Evolutionary conservation across 2,113 vertebrate species (phyloP).

Genomic region (Lucifuga dentata): DNA sequence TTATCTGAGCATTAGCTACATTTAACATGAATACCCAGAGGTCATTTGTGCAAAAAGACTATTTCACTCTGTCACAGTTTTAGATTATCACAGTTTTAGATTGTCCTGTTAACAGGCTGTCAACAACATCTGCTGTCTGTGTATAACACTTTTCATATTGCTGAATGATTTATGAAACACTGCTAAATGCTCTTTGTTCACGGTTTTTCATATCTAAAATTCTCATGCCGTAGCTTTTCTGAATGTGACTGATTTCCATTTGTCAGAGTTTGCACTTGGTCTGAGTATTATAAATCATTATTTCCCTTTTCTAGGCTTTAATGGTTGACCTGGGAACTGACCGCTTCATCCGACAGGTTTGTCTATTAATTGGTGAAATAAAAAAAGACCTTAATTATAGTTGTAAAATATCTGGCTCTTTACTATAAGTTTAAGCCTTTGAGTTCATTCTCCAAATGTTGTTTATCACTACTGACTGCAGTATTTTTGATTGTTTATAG

Average conservation of each 20-base stretch:
- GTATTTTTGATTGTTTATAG: slow-evolving; percentile 77
- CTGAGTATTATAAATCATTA: slow-evolving; percentile 1
- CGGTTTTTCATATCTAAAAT: slow-evolving; percentile 8
- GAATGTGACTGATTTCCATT: too few relatives aligned
- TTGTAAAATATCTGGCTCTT: slow-evolving; percentile 35
- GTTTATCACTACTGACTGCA: slow-evolving; percentile 60
- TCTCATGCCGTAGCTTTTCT: not conserved
- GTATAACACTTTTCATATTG: slow-evolving; percentile 24
- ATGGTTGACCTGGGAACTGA: slow-evolving; percentile 98
- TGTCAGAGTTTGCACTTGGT: too few relatives aligned
- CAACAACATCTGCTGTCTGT: slow-evolving; percentile 49
- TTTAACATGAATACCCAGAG: not conserved
- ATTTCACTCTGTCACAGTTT: slow-evolving; percentile 32
- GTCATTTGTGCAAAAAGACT: slow-evolving; percentile 2
- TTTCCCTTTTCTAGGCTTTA: slow-evolving; percentile 85
- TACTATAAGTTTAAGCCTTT: slow-evolving; percentile 31
- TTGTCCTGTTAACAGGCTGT: slow-evolving; percentile 39
- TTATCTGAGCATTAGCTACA: not conserved
- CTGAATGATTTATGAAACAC: slow-evolving; percentile 19
- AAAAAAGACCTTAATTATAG: not conserved
- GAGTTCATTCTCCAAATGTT: slow-evolving; percentile 28
- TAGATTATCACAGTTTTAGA: too few relatives aligned
- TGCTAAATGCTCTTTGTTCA: not conserved
- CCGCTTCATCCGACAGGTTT: slow-evolving; percentile 97
- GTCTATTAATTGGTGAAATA: slow-evolving; percentile 24